Evolutionary conservation across 2,113 vertebrate species (phyloP).

Genomic region (Crotalus viridis): DNA sequence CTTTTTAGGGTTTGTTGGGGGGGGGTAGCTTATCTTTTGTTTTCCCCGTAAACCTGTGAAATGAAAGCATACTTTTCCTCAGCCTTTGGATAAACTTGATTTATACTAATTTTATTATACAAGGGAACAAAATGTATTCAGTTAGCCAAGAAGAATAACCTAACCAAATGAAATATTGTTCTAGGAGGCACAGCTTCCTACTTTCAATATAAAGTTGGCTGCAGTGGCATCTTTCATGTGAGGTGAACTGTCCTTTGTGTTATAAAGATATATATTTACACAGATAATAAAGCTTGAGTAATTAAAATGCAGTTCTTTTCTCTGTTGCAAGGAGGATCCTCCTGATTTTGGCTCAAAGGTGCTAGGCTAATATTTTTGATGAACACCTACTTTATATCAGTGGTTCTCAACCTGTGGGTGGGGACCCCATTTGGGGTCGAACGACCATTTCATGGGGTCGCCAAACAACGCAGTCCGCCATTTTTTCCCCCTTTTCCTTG

Average conservation of each 20-base stretch:
- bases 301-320: not conserved
- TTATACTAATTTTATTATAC: not conserved
- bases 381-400: not conserved
- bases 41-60: not conserved
- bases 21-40: not conserved
- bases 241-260: constrained; percentile 19
- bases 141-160: not conserved
- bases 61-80: not conserved
- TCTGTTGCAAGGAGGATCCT: not conserved
- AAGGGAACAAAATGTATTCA: not conserved
- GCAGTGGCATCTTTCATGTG: constrained; percentile 21
- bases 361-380: not conserved
- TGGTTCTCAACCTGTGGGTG: too few relatives aligned
- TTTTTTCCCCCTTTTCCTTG: too few relatives aligned
- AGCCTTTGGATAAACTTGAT: not conserved
- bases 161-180: not conserved
- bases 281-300: not conserved
- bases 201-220: not conserved
- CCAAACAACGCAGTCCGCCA: too few relatives aligned
- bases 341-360: not conserved
- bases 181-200: not conserved
- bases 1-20: not conserved
- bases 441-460: too few relatives aligned
- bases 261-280: constrained; percentile 17
- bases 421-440: too few relatives aligned